These are phyloP conservation scores for Globia sparganii DNA, from an alignment of 2,888 invertebrate species.

Conservation along the genomic window DNA sequence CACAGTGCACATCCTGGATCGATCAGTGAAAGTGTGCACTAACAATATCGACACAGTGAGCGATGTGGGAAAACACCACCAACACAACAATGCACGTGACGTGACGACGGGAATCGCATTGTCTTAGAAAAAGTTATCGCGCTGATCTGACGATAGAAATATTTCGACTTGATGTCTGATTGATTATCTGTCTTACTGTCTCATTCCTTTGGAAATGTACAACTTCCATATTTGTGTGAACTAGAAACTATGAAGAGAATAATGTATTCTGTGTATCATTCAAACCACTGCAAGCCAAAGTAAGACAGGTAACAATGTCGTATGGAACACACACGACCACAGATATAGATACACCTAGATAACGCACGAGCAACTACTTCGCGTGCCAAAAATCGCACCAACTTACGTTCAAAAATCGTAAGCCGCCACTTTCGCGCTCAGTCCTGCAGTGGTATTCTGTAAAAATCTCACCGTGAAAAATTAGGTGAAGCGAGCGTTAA, in stretches of 20 bases:
- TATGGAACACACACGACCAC: neutral
- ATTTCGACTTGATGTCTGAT: constrained; percentile 51
- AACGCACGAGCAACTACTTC: no score
- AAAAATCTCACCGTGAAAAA: no score
- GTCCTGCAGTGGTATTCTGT: no score
- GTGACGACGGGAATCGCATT: constrained; percentile 59
- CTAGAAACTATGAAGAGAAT: neutral
- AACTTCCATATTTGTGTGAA: neutral
- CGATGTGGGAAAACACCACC: constrained; percentile 51
- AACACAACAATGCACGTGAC: constrained; percentile 42
- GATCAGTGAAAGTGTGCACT: constrained; percentile 76
- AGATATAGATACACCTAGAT: no score
- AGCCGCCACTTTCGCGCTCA: no score
- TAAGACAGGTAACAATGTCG: neutral
- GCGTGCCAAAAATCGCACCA: no score
- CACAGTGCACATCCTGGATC: constrained; percentile 51
- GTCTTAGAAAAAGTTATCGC: constrained; percentile 60
- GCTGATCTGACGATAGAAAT: constrained; percentile 23
- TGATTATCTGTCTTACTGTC: constrained; percentile 28
- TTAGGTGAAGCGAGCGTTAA: no score
- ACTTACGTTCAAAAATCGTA: no score
- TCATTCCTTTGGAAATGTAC: constrained; percentile 31
- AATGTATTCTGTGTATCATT: neutral
- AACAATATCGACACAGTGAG: constrained; percentile 59
- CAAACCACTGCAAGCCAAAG: neutral